A percentile compares a stretch with the other conserved stretches of the same genome.
Evolutionary conservation across 2,888 invertebrate species (phyloP).

Genomic region (Sthenelais limicola): DNA sequence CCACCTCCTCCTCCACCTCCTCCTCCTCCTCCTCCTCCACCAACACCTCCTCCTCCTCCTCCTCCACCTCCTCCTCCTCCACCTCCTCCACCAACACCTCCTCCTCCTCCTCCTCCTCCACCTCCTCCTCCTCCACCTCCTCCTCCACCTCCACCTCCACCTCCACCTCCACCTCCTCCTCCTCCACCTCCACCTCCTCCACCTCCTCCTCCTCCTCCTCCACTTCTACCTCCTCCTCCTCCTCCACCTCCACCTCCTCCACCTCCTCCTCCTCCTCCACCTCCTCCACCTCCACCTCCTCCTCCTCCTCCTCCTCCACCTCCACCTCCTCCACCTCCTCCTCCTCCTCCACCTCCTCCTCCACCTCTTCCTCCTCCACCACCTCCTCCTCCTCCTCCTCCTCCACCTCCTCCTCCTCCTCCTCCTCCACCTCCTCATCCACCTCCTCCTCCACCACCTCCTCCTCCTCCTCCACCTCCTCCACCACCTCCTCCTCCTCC

Average conservation of each 20-base stretch:
- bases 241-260: conserved; percentile 20
- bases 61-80: conserved; percentile 5
- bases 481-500: conserved; percentile 3
- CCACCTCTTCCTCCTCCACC: no score
- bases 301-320: conserved; percentile 17
- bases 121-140: conserved; percentile 15
- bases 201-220: no score
- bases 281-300: not conserved
- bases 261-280: conserved; percentile 8
- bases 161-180: conserved; percentile 8
- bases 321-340: conserved; percentile 12
- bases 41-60: no score
- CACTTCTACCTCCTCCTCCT: conserved; percentile 6
- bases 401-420: conserved; percentile 11
- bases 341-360: conserved; percentile 9
- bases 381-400: conserved; percentile 21
- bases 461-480: conserved; percentile 22
- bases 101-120: conserved; percentile 12
- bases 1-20: not conserved
- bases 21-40: no score
- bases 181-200: conserved; percentile 32
- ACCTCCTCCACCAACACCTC: no score
- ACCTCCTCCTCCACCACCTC: no score
- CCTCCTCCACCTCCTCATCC: no score
- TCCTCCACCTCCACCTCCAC: conserved; percentile 8